A percentile compares a stretch with the other conserved stretches of the same genome.
phyloP scores from a whole-genome alignment of 2,797 vertebrate species.

The Manis pentadactyla region DNA sequence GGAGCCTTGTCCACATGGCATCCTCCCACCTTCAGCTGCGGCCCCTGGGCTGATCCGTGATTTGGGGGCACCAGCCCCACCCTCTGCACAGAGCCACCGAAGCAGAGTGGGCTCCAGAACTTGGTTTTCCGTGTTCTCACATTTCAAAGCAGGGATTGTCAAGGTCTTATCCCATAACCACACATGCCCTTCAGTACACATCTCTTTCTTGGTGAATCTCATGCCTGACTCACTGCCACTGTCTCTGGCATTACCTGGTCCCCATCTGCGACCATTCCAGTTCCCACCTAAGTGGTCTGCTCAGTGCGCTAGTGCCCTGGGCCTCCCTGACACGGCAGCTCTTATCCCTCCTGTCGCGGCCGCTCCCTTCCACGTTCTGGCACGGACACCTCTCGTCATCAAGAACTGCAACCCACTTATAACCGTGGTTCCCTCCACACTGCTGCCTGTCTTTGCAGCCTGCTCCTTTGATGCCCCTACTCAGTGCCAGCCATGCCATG shows the following conservation, averaged over 20 bases:
- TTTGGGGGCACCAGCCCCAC: neutral
- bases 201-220: too few relatives aligned
- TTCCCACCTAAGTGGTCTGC: neutral
- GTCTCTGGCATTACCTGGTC: rapidly evolving
- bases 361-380: rapidly evolving
- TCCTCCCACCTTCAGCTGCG: neutral
- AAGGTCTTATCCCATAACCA: neutral
- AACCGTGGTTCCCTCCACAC: neutral
- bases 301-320: neutral
- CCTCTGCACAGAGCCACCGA: too few relatives aligned
- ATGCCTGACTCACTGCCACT: rapidly evolving
- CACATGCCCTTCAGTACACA: neutral
- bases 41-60: neutral
- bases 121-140: rapidly evolving
- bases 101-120: rapidly evolving
- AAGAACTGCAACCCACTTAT: neutral
- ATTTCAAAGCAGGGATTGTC: too few relatives aligned
- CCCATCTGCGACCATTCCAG: too few relatives aligned
- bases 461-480: too few relatives aligned
- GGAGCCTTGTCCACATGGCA: neutral
- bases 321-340: rapidly evolving
- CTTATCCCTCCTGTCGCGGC: rapidly evolving
- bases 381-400: rapidly evolving
- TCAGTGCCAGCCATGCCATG: rapidly evolving
- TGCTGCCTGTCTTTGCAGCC: too few relatives aligned